Percentiles rank a stretch among this genome's conserved stretches.
These are phyloP conservation scores for Rhopalosiphum padi DNA, from an alignment of 1,140 invertebrate species.

Conservation along the genomic window DNA sequence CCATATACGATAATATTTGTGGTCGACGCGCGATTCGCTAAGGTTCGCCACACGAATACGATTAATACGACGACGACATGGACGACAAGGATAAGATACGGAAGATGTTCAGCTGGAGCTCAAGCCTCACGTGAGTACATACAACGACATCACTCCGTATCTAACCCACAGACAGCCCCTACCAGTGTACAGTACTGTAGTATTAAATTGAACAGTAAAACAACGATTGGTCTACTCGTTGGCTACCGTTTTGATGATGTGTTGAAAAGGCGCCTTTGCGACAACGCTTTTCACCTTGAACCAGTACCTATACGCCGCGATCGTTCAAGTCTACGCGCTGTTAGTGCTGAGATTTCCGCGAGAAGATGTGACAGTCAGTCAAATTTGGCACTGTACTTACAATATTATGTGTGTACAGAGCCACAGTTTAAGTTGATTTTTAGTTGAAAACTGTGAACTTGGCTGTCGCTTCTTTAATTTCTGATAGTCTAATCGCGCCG, in stretches of 20 bases:
- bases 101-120: slow-evolving; percentile 51
- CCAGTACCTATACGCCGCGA: background rate
- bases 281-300: background rate
- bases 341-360: background rate
- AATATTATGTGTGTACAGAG: background rate
- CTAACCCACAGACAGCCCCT: background rate
- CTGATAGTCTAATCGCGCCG: background rate
- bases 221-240: background rate
- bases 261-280: background rate
- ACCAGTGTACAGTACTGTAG: background rate
- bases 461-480: too few relatives aligned
- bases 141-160: background rate
- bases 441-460: background rate
- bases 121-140: slow-evolving; percentile 33
- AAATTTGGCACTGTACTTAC: background rate
- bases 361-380: background rate
- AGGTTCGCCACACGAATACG: background rate
- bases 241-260: background rate
- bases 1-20: background rate
- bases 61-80: background rate
- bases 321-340: slow-evolving; percentile 17
- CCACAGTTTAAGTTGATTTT: background rate
- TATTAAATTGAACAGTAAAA: background rate
- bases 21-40: background rate
- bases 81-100: slow-evolving; percentile 56